phyloP scores from a whole-genome alignment of 2,888 invertebrate genomes.

The Pseudolycoriella hygida region DNA sequence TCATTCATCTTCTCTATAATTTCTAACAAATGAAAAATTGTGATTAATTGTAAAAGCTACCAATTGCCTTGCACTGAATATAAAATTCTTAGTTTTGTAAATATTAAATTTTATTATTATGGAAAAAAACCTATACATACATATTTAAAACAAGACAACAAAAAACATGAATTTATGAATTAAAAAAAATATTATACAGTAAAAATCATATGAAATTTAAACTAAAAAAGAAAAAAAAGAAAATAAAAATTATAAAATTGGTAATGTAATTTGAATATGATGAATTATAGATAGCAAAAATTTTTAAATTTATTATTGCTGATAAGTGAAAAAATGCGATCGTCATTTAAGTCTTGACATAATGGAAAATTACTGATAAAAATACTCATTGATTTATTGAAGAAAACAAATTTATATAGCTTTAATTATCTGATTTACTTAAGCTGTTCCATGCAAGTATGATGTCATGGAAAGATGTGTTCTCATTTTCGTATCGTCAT shows the following conservation, averaged over 20 bases:
- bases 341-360: no score
- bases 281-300: neutral
- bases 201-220: neutral
- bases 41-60: conserved; percentile 10
- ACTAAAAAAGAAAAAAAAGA: neutral
- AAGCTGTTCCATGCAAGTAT: no score
- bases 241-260: neutral
- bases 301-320: conserved; percentile 1
- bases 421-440: no score
- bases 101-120: neutral
- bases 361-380: no score
- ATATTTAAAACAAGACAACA: neutral
- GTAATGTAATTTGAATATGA: neutral
- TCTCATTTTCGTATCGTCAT: no score
- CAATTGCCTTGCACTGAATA: conserved; percentile 11
- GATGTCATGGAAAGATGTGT: no score
- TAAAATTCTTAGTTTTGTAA: conserved; percentile 1
- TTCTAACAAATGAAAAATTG: conserved; percentile 6
- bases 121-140: neutral
- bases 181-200: neutral
- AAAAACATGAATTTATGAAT: neutral
- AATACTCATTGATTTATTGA: no score
- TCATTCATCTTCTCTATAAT: neutral
- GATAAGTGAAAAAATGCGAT: neutral
- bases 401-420: no score